Conservation (phyloP, 2,113 vertebrate genomes). For the Oryzias javanicus region DNA sequence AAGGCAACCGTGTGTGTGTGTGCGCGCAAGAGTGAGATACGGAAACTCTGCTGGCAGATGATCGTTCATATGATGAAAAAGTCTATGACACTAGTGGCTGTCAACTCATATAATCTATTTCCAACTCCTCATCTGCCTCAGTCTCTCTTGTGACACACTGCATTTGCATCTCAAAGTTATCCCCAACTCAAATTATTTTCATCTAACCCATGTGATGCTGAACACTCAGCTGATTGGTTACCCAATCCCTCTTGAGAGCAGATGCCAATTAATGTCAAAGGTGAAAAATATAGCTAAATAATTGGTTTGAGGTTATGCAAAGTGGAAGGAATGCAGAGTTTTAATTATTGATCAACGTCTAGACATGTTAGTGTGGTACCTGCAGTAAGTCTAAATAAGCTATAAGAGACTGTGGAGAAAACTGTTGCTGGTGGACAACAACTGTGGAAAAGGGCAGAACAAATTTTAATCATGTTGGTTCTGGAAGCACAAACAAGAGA, state of each 20-base stretch:
- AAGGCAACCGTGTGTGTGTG: slow-evolving; percentile 15
- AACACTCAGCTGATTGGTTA: slow-evolving; percentile 15
- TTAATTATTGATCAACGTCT: too few species aligned
- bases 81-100: slow-evolving; percentile 45
- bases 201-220: slow-evolving; percentile 15
- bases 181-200: slow-evolving; percentile 33
- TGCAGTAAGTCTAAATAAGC: too few species aligned
- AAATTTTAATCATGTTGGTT: too few species aligned
- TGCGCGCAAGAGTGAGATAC: not conserved
- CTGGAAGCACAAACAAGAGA: too few species aligned
- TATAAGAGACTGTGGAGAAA: too few species aligned
- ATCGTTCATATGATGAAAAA: slow-evolving; percentile 46
- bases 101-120: slow-evolving; percentile 40
- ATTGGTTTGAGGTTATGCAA: too few species aligned
- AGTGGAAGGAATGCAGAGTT: too few species aligned
- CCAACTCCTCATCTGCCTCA: slow-evolving; percentile 7
- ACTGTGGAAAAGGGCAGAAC: too few species aligned
- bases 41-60: not conserved
- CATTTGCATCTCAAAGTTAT: slow-evolving; percentile 34
- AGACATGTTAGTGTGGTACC: too few species aligned
- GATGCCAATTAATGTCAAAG: not conserved
- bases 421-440: too few species aligned
- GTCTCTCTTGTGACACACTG: slow-evolving; percentile 28
- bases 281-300: too few species aligned
- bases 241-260: not conserved